Conservation (phyloP, 2,888 invertebrate species). For the Autographa pulchrina region DNA sequence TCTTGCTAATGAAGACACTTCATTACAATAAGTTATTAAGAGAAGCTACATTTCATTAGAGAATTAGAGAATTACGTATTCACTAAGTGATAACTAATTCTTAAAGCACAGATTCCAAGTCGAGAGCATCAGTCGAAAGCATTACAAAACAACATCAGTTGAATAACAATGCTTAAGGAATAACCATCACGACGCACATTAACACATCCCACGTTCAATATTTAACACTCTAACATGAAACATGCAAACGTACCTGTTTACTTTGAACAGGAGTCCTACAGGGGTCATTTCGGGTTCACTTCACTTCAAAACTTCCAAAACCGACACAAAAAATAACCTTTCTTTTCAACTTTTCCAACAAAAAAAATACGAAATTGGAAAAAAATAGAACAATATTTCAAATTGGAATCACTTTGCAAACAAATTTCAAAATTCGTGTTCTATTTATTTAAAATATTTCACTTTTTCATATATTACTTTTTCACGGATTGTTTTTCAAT, state of each 20-base stretch:
- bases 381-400: slow-evolving; percentile 6
- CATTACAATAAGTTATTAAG: too few species aligned
- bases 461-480: slow-evolving; percentile 27
- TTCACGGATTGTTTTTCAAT: slow-evolving; percentile 22
- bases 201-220: slow-evolving; percentile 74
- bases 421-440: slow-evolving; percentile 19
- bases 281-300: slow-evolving; percentile 87
- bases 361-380: not conserved
- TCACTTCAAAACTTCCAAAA: slow-evolving; percentile 53
- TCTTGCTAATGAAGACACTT: not conserved
- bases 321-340: slow-evolving; percentile 47
- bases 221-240: slow-evolving; percentile 64
- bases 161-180: slow-evolving; percentile 62
- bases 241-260: slow-evolving; percentile 87
- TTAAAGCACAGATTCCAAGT: slow-evolving; percentile 52
- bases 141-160: slow-evolving; percentile 60
- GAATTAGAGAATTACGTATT: slow-evolving; percentile 45
- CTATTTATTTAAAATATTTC: slow-evolving; percentile 25
- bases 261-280: slow-evolving; percentile 90
- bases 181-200: slow-evolving; percentile 63
- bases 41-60: not conserved
- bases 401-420: slow-evolving; percentile 14
- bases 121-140: slow-evolving; percentile 44
- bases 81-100: slow-evolving; percentile 52
- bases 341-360: slow-evolving; percentile 23